Evolutionary conservation across 53 echinoderm and acorn worm species (phyloP), one percentile per base, ranked within the genome.

Genomic region (Antedon mediterranea): DNA sequence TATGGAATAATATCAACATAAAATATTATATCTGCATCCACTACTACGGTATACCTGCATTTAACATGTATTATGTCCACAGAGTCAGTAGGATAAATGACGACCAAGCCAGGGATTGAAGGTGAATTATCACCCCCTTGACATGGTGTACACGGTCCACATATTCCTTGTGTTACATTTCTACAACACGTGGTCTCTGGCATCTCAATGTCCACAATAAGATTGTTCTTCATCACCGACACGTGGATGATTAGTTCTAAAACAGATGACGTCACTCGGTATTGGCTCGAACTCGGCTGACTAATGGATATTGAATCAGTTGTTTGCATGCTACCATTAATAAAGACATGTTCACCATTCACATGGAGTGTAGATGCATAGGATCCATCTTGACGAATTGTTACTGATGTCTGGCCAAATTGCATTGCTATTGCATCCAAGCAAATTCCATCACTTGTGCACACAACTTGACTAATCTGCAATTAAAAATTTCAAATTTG

Each of bases 121-220:
- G 34, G 15, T 71, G 57, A 20, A 23, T 71, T 2, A 3, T 0
- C 7, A 30, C 37, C 6, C 26, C 33, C 33, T 74, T 75, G 4
- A 41, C 80, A 31, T 77, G 82, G 43, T 8, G 72, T 70, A 43
- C 89, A 89, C 3, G 86, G 86, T 18, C 90, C 87, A 76, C 90
- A 90, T 32, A 87, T 72, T 4, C 87, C 87, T 13, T 78, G 79
- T 34, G 72, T 34, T 15, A 74, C 72, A n/a, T n/a, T 0, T 3
- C 37, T 71, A 82, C 90, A 90, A 72, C 87, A 87, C 0, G 74
- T 75, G 5, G 18, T 15, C 43, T 33, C 72, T 33, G 84, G 29
- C 34, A 86, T 75, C 31, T 81, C 82, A 28, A 84, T 28, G 72
- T 90, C 84, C 20, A 84, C 81, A 28, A 90, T 87, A 7, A 90